Base-by-base conservation (phyloP, 2,888 invertebrate genomes). In the Pseudoips prasinana region DNA sequence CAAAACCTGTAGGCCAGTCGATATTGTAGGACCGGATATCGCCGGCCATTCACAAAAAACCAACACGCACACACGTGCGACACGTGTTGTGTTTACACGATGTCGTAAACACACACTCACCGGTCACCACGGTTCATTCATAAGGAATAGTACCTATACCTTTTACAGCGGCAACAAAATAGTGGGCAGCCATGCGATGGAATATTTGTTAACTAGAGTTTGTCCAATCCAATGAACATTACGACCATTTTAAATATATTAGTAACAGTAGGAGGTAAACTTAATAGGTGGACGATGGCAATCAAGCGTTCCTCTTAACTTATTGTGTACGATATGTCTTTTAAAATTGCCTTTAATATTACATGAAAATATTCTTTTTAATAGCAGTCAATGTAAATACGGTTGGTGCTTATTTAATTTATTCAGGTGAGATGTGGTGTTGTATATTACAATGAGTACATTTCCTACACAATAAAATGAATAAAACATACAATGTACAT, bases 21-120 rank as follows among this genome's bases (percentile, higher is more conserved):
- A 79, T 78, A 77, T 68, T 66, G 66, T 72, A 74, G 71, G 84
- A 84, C 88, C 88, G 88, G 88, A 88, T 86, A 84, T 82, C 79
- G 73, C 64, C 64, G 82, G 70, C 77, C 88, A 88, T 88, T 88
- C 88, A 88, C 85, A 86, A 88, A 87, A 86, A 87, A 79, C 59
- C 46, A 49, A 72, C 69, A 53, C 65, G 46, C 78, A 64, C 77
- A 73, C 77, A 62, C 46, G 47, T n/a, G n/a, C n/a, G n/a, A n/a
- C 57, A 55, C 39, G 49, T 39, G 46, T 51, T 58, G 44, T 46
- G 51, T 62, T 65, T 41, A 58, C 52, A 50, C 47, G 67, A 61
- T 50, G 63, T 66, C n/a, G 62, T 61, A 44, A 32, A 60, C 73
- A 73, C 78, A 73, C 67, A 65, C 65, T 55, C 50, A 46, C 38